Conservation (phyloP, 2,113 vertebrate species). For the Oxyura jamaicensis region DNA sequence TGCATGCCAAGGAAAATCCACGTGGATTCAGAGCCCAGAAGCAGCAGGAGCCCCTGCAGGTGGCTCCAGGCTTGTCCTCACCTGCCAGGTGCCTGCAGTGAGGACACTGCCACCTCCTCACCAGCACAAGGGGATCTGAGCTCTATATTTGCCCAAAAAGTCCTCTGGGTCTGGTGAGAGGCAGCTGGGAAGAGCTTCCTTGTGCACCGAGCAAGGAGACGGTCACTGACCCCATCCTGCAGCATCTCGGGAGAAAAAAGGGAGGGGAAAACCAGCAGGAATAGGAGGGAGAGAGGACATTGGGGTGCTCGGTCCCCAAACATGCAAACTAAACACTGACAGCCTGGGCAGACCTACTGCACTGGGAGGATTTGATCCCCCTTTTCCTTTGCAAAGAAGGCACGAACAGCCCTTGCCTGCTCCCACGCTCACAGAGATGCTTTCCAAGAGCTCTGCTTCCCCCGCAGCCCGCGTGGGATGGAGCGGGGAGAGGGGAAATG, state of each 20-base stretch:
- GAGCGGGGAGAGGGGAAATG: background rate
- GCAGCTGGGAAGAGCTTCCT: background rate
- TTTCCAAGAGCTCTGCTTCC: slow-evolving; percentile 46
- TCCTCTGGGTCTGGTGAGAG: background rate
- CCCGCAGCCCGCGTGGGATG: background rate
- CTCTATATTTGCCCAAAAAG: background rate
- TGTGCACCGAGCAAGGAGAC: background rate
- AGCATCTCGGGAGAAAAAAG: background rate
- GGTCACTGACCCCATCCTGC: background rate
- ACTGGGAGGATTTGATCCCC: background rate
- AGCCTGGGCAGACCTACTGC: background rate
- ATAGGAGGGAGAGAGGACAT: background rate
- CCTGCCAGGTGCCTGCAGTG: too few relatives aligned
- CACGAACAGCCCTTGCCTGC: background rate
- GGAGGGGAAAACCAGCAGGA: background rate
- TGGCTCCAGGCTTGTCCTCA: background rate
- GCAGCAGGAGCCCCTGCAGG: background rate
- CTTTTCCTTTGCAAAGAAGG: background rate
- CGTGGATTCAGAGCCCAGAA: background rate
- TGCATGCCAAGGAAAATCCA: background rate
- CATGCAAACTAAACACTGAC: background rate
- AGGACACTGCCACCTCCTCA: background rate
- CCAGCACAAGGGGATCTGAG: background rate
- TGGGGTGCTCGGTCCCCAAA: background rate
- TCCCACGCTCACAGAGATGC: background rate